A percentile compares a stretch with the other conserved stretches of the same genome.
Conservation (phyloP, 2,797 vertebrate species). For the Apogon hyalosoma region DNA sequence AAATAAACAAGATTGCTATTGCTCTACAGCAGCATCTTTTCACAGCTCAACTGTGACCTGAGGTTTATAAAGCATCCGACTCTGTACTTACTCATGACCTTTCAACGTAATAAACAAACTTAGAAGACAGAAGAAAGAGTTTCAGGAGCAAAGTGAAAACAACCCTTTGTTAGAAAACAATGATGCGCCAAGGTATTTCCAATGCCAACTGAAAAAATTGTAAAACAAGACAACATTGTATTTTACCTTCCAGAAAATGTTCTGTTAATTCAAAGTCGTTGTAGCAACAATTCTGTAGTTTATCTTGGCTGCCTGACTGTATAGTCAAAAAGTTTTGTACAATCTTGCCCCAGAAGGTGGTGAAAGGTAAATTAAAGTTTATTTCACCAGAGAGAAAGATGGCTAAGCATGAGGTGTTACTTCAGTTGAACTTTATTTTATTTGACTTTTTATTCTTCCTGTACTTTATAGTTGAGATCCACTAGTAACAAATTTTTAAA, state of each 20-base stretch:
- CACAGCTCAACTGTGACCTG: conserved; percentile 29
- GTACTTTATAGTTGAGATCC: neutral
- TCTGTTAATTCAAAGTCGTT: neutral
- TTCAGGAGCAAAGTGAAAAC: conserved; percentile 22
- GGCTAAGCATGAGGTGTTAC: neutral
- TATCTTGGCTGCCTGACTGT: neutral
- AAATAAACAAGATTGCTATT: conserved; percentile 39
- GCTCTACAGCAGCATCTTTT: conserved; percentile 33
- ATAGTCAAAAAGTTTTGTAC: neutral
- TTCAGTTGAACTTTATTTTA: neutral
- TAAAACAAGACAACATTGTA: neutral
- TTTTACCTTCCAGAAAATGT: neutral
- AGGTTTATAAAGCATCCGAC: conserved; percentile 21
- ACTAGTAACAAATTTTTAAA: neutral
- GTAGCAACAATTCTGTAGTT: neutral
- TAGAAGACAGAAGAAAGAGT: conserved; percentile 23
- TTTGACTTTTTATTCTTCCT: neutral
- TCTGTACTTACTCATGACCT: neutral
- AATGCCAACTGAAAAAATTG: neutral
- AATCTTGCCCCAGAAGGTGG: neutral
- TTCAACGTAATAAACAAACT: conserved; percentile 43
- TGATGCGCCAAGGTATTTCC: conserved; percentile 11
- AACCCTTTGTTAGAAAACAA: neutral
- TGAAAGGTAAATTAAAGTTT: neutral
- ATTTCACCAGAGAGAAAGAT: neutral